Evolutionary conservation across 2,888 invertebrate species (phyloP), one percentile per base, ranked within the genome.

Genomic region (Pyrrhia umbra): DNA sequence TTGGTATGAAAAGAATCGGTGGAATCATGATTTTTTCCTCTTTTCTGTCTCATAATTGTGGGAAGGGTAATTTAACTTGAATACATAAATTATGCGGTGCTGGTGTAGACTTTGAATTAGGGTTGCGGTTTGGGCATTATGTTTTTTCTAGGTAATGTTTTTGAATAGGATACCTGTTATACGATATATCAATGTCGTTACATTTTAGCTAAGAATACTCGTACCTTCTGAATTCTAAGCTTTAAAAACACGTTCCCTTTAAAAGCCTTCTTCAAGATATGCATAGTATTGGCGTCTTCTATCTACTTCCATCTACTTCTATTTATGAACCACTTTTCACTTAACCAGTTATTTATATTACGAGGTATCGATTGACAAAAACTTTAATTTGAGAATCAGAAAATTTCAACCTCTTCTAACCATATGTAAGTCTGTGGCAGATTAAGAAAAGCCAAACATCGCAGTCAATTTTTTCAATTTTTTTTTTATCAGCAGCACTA

Each of bases 1-100:
- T 79, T 68, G 62, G 73, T 84, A 84, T 85, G 80, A 87, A 88
- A 88, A 86, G 84, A 87, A 85, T 85, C 73, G 78, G 69, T 74
- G 74, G 61, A 76, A 78, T 79, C 69, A 69, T 75, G 82, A 77
- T 82, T 85, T 82, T 81, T 78, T 76, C 62, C 76, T 81, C 69
- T 75, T 80, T 74, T 85, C 72, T 70, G 75, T 79, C 76, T 72
- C 59, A 68, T 75, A 68, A 72, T 80, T 79, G 69, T 77, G 65
- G 64, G 59, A 68, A 68, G 77, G 74, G 75, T 69, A 71, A 78
- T 80, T 76, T 75, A 75, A 77, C 67, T 69, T 69, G 57, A 75
- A 74, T 57, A 68, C 54, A 74, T 74, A 77, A 71, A 69, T 79
- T 77, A 68, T 63, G 39, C 37, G 46, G 64, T 50, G 49, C 59